A percentile compares a stretch with the other conserved stretches of the same genome.
phyloP scores from a whole-genome alignment of 1,140 invertebrate species.

The Neomicropteryx cornuta region DNA sequence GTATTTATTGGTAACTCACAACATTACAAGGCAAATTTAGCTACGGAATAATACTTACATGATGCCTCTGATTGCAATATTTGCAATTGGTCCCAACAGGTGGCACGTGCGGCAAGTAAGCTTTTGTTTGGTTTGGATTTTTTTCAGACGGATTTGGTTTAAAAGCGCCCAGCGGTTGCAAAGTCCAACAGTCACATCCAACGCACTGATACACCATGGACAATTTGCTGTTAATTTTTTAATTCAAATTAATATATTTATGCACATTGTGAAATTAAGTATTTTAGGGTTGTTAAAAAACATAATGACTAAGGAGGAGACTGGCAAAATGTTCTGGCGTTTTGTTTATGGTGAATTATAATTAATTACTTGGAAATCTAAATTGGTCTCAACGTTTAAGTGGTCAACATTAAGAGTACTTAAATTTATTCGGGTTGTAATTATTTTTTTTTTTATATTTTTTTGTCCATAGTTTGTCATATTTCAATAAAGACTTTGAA shows the following conservation, averaged over 20 bases:
- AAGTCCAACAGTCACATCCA: conserved; percentile 68
- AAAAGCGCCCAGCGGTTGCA: conserved; percentile 65
- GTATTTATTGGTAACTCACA: too few relatives aligned
- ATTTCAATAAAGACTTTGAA: too few relatives aligned
- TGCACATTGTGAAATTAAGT: too few relatives aligned
- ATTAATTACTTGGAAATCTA: too few relatives aligned
- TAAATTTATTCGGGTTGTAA: too few relatives aligned
- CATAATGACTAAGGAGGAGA: background rate
- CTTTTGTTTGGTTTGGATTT: conserved; percentile 48
- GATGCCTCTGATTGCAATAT: conserved; percentile 64
- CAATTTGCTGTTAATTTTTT: conserved; percentile 52
- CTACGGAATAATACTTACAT: conserved; percentile 52
- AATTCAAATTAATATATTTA: too few relatives aligned
- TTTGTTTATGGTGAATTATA: background rate
- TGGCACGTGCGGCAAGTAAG: conserved; percentile 53
- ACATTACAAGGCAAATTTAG: too few relatives aligned
- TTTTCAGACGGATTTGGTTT: conserved; percentile 44
- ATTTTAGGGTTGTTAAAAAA: conserved; percentile 5
- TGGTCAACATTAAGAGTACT: too few relatives aligned
- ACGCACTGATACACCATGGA: conserved; percentile 81
- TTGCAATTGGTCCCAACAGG: conserved; percentile 54
- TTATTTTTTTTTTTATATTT: too few relatives aligned
- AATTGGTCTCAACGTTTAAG: too few relatives aligned
- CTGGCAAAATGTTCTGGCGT: background rate
- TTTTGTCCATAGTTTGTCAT: too few relatives aligned